Conservation (phyloP, 2,113 vertebrate genomes). For the Rostratula benghalensis region DNA sequence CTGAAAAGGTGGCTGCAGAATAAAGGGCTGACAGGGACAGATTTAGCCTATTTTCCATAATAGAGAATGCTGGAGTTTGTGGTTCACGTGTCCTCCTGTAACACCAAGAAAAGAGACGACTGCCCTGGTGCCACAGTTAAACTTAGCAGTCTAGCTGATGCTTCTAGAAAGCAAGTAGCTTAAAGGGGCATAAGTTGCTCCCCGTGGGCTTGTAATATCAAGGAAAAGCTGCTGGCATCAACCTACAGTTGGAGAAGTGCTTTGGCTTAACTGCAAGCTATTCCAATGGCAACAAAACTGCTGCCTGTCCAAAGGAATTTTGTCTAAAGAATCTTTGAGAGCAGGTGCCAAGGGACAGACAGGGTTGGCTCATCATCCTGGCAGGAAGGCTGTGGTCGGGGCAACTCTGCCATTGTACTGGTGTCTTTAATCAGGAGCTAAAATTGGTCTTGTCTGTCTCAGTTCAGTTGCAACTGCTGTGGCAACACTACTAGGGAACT, state of each 20-base stretch:
- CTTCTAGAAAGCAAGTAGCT: background rate
- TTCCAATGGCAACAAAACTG: background rate
- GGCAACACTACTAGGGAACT: background rate
- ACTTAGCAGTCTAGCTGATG: background rate
- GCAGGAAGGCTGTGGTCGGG: background rate
- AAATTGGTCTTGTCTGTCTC: background rate
- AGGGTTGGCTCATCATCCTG: background rate
- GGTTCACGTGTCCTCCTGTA: accelerated
- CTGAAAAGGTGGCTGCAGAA: background rate
- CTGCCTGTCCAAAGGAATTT: background rate
- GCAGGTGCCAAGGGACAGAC: background rate
- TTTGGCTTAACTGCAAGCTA: constrained; percentile 5
- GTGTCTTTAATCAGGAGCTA: background rate
- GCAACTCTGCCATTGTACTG: background rate
- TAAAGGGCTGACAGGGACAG: background rate
- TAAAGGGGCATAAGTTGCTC: background rate
- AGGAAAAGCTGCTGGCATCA: background rate
- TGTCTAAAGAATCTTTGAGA: background rate
- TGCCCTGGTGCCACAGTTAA: background rate
- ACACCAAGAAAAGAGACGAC: background rate
- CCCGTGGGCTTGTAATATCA: background rate
- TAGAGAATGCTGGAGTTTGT: background rate
- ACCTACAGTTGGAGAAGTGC: background rate
- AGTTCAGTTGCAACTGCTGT: background rate
- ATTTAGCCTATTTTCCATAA: background rate